Evolutionary conservation across 2,888 invertebrate species (phyloP).

Genomic region (Rhyacophila evoluta): DNA sequence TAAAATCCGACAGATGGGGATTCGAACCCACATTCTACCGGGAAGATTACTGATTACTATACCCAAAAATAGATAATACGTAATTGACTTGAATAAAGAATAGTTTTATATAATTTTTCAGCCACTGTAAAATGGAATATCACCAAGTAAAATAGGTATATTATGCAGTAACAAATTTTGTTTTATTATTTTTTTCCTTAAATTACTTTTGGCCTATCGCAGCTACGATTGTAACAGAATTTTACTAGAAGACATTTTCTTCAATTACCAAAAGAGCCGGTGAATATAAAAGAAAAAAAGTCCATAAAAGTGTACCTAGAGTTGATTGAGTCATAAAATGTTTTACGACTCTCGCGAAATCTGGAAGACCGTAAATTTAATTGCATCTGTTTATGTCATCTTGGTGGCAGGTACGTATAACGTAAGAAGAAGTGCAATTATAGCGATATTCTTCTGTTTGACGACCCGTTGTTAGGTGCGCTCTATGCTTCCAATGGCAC

Average conservation of each 20-base stretch:
- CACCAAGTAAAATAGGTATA: too few relatives aligned
- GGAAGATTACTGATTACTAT: too few relatives aligned
- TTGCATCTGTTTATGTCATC: neutral
- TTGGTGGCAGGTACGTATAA: too few relatives aligned
- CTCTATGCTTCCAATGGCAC: slow-evolving; percentile 14
- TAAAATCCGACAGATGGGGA: too few relatives aligned
- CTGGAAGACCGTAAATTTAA: slow-evolving; percentile 8
- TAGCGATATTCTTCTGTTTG: neutral
- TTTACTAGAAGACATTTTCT: neutral
- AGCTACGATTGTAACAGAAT: neutral
- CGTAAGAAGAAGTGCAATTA: neutral
- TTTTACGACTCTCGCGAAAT: neutral
- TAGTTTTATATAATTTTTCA: too few relatives aligned
- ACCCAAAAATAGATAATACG: too few relatives aligned
- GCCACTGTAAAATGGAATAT: too few relatives aligned
- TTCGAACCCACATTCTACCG: too few relatives aligned
- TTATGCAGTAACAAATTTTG: too few relatives aligned
- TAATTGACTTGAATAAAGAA: too few relatives aligned
- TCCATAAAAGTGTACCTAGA: neutral
- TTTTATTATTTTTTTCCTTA: too few relatives aligned
- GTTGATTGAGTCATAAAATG: neutral
- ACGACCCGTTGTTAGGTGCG: neutral
- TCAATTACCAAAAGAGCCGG: neutral
- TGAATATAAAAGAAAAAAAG: neutral
- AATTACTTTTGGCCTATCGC: neutral